A percentile compares a stretch with the other conserved stretches of the same genome.
These are phyloP conservation scores for Ferdinandea cuprea DNA, from an alignment of 2,888 invertebrate genomes.

Conservation along the genomic window DNA sequence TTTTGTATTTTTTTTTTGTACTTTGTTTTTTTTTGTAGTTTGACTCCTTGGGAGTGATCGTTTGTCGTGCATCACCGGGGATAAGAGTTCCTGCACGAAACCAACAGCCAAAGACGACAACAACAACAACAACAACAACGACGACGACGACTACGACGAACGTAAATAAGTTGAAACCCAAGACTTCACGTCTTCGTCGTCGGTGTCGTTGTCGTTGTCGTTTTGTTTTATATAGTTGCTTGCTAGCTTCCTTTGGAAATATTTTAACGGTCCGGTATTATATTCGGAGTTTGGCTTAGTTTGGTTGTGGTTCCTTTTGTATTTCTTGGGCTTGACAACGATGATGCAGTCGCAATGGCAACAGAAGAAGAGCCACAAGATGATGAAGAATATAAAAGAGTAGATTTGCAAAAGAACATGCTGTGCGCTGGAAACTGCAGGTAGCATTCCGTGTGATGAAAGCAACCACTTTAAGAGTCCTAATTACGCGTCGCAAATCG, in stretches of 20 bases:
- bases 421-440: constrained; percentile 59
- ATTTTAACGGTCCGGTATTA: constrained; percentile 68
- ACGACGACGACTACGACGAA: constrained; percentile 18
- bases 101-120: constrained; percentile 42
- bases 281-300: constrained; percentile 55
- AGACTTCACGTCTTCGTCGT: constrained; percentile 56
- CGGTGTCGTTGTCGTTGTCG: constrained; percentile 42
- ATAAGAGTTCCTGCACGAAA: constrained; percentile 72
- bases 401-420: constrained; percentile 49
- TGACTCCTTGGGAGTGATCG: constrained; percentile 73
- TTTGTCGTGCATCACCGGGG: constrained; percentile 72
- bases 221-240: constrained; percentile 25
- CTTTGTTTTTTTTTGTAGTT: constrained; percentile 51
- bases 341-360: constrained; percentile 11
- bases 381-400: constrained; percentile 31
- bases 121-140: constrained; percentile 8
- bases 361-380: not conserved
- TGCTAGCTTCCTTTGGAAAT: constrained; percentile 45
- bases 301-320: constrained; percentile 30
- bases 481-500: constrained; percentile 74
- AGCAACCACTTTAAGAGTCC: constrained; percentile 73
- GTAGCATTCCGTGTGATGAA: constrained; percentile 71
- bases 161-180: constrained; percentile 65
- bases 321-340: constrained; percentile 14
- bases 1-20: constrained; percentile 6